Evolutionary conservation across 1,140 invertebrate species (phyloP).

Genomic region (Drosophila serrata): DNA sequence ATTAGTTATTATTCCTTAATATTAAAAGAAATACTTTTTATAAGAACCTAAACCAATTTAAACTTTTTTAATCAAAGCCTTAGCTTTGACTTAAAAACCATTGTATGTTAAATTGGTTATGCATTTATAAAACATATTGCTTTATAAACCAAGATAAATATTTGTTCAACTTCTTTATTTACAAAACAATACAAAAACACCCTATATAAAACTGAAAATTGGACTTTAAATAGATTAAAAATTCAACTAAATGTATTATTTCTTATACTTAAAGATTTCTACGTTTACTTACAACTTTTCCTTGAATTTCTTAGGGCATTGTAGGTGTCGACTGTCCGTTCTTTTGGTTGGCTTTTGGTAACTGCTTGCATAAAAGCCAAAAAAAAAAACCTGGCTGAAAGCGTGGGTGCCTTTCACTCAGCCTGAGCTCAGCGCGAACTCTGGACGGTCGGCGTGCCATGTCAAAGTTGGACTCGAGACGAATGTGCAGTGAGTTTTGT

Average conservation of each 20-base stretch:
- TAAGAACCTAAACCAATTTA: not conserved
- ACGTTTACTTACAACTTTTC: not conserved
- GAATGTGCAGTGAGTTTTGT: conserved; percentile 11
- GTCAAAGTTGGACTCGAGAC: conserved; percentile 66
- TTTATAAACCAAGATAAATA: not conserved
- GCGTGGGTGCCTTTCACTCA: conserved; percentile 81
- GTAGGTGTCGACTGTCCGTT: not conserved
- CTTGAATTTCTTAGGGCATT: conserved; percentile 9
- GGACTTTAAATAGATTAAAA: too few relatives aligned
- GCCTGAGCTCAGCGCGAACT: conserved; percentile 3
- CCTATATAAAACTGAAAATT: too few relatives aligned
- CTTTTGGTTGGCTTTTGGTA: conserved; percentile 6
- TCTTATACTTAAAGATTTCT: not conserved
- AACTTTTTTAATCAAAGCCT: not conserved
- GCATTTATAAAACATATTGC: not conserved
- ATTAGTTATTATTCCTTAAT: too few relatives aligned
- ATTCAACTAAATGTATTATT: too few relatives aligned
- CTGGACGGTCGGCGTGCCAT: conserved; percentile 51
- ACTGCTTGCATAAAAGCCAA: conserved; percentile 18
- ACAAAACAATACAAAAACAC: not conserved
- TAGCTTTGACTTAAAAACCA: too few relatives aligned
- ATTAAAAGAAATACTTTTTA: too few relatives aligned
- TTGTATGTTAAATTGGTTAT: not conserved
- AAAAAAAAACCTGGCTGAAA: conserved; percentile 24
- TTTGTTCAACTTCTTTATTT: too few relatives aligned